These are phyloP conservation scores for Meteorus cinctellus DNA, from an alignment of 2,888 invertebrate species.

Conservation along the genomic window DNA sequence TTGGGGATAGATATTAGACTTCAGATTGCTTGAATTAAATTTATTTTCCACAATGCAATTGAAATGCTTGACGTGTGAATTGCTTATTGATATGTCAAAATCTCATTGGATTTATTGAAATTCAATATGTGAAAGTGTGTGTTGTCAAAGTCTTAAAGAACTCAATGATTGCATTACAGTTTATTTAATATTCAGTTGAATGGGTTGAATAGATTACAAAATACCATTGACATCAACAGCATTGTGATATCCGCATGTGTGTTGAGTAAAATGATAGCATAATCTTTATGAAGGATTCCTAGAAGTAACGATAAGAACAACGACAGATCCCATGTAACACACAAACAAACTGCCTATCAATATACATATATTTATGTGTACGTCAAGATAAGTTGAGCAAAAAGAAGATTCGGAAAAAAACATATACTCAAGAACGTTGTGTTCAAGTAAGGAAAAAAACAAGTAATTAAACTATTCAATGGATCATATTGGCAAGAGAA, in stretches of 20 bases:
- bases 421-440: not conserved
- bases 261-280: conserved; percentile 56
- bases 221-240: conserved; percentile 41
- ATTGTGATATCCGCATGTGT: conserved; percentile 56
- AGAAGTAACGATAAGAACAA: conserved; percentile 3
- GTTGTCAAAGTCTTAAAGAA: not conserved
- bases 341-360: conserved; percentile 39
- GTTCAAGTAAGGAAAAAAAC: not conserved
- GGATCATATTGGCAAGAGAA: too few species aligned
- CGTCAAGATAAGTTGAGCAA: not conserved
- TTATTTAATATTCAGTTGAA: conserved; percentile 57
- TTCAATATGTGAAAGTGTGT: conserved; percentile 15
- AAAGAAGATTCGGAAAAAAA: not conserved
- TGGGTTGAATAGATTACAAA: conserved; percentile 57
- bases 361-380: not conserved
- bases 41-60: not conserved
- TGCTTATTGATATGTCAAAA: conserved; percentile 12
- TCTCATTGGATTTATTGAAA: not conserved
- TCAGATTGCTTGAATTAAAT: not conserved
- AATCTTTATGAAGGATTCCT: conserved; percentile 54
- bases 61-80: not conserved
- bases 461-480: too few species aligned
- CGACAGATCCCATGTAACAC: not conserved
- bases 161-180: not conserved
- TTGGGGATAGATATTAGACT: not conserved